Conservation (phyloP, 1,140 invertebrate species). For the Apis laboriosa region DNA sequence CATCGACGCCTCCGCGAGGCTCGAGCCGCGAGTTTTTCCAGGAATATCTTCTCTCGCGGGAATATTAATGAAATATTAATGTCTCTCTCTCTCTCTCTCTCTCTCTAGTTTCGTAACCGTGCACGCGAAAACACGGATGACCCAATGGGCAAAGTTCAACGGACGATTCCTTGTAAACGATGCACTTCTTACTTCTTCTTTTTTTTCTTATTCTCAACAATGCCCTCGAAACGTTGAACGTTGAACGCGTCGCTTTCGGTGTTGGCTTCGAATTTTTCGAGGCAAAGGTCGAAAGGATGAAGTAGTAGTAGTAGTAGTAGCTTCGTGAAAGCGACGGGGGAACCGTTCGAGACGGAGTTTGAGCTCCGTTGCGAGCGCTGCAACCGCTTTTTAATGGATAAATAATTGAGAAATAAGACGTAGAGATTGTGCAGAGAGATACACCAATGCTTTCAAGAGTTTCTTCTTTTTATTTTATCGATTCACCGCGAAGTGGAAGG, state of each 20-base stretch:
- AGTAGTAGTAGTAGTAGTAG: neutral
- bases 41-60: conserved; percentile 13
- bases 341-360: neutral
- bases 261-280: neutral
- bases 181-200: neutral
- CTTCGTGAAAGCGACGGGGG: neutral
- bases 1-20: conserved; percentile 35
- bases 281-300: neutral
- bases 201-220: neutral
- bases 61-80: conserved; percentile 55
- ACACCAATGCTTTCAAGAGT: no score
- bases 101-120: conserved; percentile 37
- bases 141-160: conserved; percentile 44
- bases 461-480: no score
- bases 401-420: no score
- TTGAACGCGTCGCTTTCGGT: neutral
- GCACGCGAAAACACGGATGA: conserved; percentile 48
- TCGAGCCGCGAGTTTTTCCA: conserved; percentile 28
- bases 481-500: no score
- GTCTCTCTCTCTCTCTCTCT: neutral
- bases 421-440: no score
- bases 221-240: no score
- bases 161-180: neutral
- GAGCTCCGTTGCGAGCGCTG: neutral
- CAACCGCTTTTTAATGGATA: no score